Percentiles rank a stretch among this genome's conserved stretches.
Evolutionary conservation across 2,888 invertebrate genomes (phyloP).

Genomic region (Volucella bombylans): DNA sequence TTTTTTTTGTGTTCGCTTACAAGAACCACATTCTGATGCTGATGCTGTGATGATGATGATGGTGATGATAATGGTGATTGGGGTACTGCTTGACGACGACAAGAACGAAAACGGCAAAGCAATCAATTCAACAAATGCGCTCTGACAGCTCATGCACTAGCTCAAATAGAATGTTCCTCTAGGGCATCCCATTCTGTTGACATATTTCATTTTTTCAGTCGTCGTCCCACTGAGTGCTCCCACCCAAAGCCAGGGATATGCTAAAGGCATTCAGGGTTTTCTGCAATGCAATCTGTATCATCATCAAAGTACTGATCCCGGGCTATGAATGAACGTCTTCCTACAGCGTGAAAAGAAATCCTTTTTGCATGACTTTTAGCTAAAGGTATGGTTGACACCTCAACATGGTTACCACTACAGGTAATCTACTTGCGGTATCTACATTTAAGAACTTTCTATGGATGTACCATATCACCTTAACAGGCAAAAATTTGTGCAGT

Average conservation of each 20-base stretch:
- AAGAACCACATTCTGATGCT: background rate
- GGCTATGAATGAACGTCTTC: background rate
- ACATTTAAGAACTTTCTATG: slow-evolving; percentile 28
- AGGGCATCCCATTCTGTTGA: slow-evolving; percentile 37
- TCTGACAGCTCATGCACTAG: slow-evolving; percentile 30
- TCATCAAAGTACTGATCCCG: slow-evolving; percentile 27
- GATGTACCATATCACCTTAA: slow-evolving; percentile 26
- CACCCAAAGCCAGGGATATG: slow-evolving; percentile 26
- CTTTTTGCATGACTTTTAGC: slow-evolving; percentile 21
- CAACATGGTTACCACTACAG: slow-evolving; percentile 19
- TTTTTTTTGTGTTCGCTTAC: background rate
- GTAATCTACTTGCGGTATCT: slow-evolving; percentile 64
- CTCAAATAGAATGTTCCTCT: slow-evolving; percentile 11
- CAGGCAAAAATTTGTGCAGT: slow-evolving; percentile 33
- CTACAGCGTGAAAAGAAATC: background rate
- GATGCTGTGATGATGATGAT: no score
- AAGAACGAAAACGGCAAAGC: slow-evolving; percentile 45
- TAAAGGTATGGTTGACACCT: slow-evolving; percentile 37
- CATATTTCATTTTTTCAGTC: slow-evolving; percentile 38
- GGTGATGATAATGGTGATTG: no score
- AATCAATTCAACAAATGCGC: slow-evolving; percentile 53
- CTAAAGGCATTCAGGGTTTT: slow-evolving; percentile 24
- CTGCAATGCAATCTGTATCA: slow-evolving; percentile 41
- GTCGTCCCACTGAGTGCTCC: slow-evolving; percentile 17
- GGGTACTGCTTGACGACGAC: background rate